These are phyloP conservation scores for Henricia sp. DNA, from an alignment of 53 echinoderm and acorn worm genomes.

Conservation along the genomic window DNA sequence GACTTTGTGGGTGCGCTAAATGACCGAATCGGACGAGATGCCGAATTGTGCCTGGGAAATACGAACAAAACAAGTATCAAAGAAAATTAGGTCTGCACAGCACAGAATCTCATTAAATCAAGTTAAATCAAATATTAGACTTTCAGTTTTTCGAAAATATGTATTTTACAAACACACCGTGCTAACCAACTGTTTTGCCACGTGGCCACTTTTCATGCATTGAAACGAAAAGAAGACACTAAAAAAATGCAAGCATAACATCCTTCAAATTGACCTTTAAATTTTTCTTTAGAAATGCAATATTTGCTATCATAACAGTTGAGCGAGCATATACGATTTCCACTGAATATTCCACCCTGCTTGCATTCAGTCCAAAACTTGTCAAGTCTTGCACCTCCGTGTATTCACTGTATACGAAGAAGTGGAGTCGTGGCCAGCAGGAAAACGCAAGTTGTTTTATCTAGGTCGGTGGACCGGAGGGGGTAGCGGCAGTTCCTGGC, in stretches of 20 bases:
- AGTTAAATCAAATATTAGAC: too few relatives aligned
- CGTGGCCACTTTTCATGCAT: not conserved
- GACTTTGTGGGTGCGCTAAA: too few relatives aligned
- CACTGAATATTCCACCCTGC: not conserved
- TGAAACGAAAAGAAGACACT: not conserved
- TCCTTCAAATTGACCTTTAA: not conserved
- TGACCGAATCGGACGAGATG: too few relatives aligned
- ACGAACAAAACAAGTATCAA: too few relatives aligned
- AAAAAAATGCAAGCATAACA: slow-evolving; percentile 7
- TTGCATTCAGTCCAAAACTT: not conserved
- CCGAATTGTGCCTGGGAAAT: too few relatives aligned
- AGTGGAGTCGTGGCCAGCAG: not conserved
- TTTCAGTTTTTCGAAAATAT: too few relatives aligned
- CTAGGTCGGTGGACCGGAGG: slow-evolving; percentile 44
- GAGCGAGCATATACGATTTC: not conserved
- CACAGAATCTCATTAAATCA: too few relatives aligned
- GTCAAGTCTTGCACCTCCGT: not conserved
- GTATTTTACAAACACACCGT: too few relatives aligned
- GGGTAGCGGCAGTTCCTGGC: slow-evolving; percentile 22
- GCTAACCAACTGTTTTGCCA: too few relatives aligned
- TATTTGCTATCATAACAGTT: not conserved
- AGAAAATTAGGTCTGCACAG: too few relatives aligned
- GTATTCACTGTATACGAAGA: not conserved
- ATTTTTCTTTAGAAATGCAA: too few relatives aligned
- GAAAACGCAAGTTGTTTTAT: slow-evolving; percentile 29